A percentile compares a stretch with the other conserved stretches of the same genome.
These are phyloP conservation scores for Botia kubotai DNA, from an alignment of 2,797 vertebrate genomes.

Conservation along the genomic window DNA sequence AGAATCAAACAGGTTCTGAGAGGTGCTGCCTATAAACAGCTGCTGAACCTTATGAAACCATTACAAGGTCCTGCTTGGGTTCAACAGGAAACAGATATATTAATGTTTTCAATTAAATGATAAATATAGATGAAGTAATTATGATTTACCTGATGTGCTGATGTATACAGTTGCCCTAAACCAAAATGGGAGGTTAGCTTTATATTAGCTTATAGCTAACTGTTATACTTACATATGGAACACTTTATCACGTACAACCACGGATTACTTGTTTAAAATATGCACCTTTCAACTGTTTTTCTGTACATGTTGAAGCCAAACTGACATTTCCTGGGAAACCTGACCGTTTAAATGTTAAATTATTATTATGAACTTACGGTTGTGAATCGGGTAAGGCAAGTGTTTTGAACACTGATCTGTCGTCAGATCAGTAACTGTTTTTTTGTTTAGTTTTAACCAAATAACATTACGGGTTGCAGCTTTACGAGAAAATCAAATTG, in stretches of 20 bases:
- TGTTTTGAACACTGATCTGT: too few species aligned
- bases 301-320: too few species aligned
- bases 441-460: too few species aligned
- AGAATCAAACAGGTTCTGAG: slow-evolving; percentile 70
- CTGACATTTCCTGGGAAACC: too few species aligned
- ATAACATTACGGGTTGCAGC: too few species aligned
- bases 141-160: slow-evolving; percentile 69
- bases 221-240: background rate
- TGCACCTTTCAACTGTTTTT: too few species aligned
- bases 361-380: too few species aligned
- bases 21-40: slow-evolving; percentile 77
- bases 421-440: too few species aligned
- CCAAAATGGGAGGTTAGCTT: slow-evolving; percentile 50
- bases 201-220: background rate
- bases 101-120: slow-evolving; percentile 60
- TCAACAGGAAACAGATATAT: slow-evolving; percentile 61
- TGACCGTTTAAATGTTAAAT: too few species aligned
- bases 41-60: slow-evolving; percentile 74
- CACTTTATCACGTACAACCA: background rate
- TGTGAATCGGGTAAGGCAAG: too few species aligned
- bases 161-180: slow-evolving; percentile 69
- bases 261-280: background rate
- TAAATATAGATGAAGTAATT: slow-evolving; percentile 66
- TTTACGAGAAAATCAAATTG: background rate
- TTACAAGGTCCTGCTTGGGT: slow-evolving; percentile 66